phyloP scores from a whole-genome alignment of 2,797 vertebrate genomes.

The Thripadectes ignobilis region DNA sequence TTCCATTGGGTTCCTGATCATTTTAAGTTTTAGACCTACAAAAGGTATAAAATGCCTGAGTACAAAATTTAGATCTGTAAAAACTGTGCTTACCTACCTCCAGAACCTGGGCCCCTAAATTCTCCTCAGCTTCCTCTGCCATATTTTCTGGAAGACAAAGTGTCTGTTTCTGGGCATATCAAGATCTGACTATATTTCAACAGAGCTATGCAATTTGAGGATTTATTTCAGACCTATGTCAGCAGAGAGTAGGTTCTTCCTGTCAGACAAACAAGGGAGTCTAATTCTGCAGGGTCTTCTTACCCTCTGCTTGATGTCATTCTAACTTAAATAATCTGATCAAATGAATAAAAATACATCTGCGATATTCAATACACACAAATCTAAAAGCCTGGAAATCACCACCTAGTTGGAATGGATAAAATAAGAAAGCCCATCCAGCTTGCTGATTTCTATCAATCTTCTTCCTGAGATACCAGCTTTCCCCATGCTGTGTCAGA shows the following conservation, averaged over 20 bases:
- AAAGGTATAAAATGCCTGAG: neutral
- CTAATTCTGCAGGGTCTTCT: neutral
- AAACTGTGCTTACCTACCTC: neutral
- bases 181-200: neutral
- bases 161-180: neutral
- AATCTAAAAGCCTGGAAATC: neutral
- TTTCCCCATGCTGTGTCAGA: neutral
- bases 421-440: neutral
- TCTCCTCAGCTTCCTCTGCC: neutral
- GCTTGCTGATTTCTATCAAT: neutral
- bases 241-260: neutral
- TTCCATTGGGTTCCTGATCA: fast-evolving
- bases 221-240: neutral
- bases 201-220: neutral
- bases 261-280: neutral
- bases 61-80: neutral
- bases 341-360: neutral
- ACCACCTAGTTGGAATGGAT: too few relatives aligned
- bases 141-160: neutral
- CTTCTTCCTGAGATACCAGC: neutral
- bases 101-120: neutral
- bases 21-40: neutral
- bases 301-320: neutral
- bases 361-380: neutral
- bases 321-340: neutral